Evolutionary conservation across 1,140 invertebrate species (phyloP).

Genomic region (Drosophila navojoa): DNA sequence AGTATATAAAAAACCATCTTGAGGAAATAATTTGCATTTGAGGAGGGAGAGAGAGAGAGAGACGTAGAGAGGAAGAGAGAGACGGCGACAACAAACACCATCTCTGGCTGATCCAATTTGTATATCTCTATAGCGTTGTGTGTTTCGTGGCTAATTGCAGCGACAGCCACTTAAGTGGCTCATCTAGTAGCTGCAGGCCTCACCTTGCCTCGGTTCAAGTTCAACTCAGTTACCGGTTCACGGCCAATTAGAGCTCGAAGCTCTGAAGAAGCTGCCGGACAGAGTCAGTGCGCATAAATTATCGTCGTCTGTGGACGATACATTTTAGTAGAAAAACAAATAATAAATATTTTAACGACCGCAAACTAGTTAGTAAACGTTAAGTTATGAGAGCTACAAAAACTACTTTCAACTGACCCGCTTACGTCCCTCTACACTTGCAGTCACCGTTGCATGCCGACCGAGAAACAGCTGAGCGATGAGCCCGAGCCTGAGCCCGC

Average conservation of each 20-base stretch:
- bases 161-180: conserved; percentile 43
- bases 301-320: conserved; percentile 34
- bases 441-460: conserved; percentile 59
- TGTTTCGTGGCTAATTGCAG: conserved; percentile 61
- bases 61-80: conserved; percentile 20
- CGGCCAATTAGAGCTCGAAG: conserved; percentile 64
- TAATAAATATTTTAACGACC: conserved; percentile 30
- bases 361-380: conserved; percentile 30
- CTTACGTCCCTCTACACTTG: neutral
- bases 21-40: conserved; percentile 77
- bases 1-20: conserved; percentile 53
- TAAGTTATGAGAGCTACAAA: neutral
- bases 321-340: conserved; percentile 38
- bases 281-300: conserved; percentile 38
- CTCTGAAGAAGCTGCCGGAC: conserved; percentile 17
- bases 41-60: conserved; percentile 9
- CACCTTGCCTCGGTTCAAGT: conserved; percentile 64
- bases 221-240: conserved; percentile 64
- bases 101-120: conserved; percentile 59
- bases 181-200: conserved; percentile 35
- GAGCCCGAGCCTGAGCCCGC: conserved; percentile 58
- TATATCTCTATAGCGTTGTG: conserved; percentile 28
- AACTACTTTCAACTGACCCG: neutral
- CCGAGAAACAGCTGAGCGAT: conserved; percentile 63
- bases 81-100: conserved; percentile 6